phyloP scores from a whole-genome alignment of 1,140 invertebrate genomes.

The Euglossa dilemma region DNA sequence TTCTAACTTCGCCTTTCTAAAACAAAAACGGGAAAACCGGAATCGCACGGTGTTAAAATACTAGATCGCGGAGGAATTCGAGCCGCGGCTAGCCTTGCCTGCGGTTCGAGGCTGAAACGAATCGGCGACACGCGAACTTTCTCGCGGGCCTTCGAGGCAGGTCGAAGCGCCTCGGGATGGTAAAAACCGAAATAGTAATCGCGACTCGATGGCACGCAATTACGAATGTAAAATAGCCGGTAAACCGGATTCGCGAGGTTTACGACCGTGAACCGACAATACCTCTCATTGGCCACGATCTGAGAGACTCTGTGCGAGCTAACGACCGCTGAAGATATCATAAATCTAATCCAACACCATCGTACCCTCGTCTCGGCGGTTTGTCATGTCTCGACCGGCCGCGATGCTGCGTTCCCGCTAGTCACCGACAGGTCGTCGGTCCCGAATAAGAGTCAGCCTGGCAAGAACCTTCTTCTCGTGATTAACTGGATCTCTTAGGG shows the following conservation, averaged over 20 bases:
- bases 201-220: not conserved
- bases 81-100: too few relatives aligned
- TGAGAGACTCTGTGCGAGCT: not conserved
- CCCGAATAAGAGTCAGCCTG: slow-evolving; percentile 1
- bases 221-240: too few relatives aligned
- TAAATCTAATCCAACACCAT: not conserved
- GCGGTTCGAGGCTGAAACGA: not conserved
- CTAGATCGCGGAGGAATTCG: not conserved
- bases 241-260: not conserved
- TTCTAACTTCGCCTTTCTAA: not conserved
- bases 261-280: not conserved
- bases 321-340: not conserved
- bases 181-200: too few relatives aligned
- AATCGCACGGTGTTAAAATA: not conserved
- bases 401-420: not conserved
- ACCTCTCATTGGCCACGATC: not conserved
- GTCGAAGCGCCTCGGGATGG: not conserved
- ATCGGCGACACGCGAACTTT: not conserved
- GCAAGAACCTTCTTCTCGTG: not conserved
- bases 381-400: not conserved
- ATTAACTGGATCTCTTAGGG: not conserved
- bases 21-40: not conserved
- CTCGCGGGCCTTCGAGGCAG: not conserved
- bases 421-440: not conserved
- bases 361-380: too few relatives aligned